These are phyloP conservation scores for Orthosia gothica DNA, from an alignment of 2,888 invertebrate genomes.

Conservation along the genomic window DNA sequence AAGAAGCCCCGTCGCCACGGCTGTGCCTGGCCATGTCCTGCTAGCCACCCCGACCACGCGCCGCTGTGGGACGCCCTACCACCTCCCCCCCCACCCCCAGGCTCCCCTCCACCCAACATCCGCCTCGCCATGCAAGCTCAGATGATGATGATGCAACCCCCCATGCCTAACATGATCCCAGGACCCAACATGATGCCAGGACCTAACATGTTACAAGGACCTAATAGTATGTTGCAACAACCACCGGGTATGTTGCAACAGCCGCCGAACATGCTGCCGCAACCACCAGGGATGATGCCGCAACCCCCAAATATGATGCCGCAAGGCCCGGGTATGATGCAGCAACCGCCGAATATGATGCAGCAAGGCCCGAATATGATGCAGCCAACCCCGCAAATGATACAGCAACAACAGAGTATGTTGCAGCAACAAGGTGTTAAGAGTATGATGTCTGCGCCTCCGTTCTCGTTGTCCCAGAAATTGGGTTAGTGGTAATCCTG, in stretches of 20 bases:
- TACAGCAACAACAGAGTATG: conserved; percentile 14
- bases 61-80: conserved; percentile 90
- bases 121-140: conserved; percentile 31
- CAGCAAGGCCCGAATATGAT: conserved; percentile 49
- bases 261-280: conserved; percentile 49
- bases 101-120: conserved; percentile 78
- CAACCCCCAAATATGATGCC: conserved; percentile 29
- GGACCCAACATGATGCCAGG: conserved; percentile 47
- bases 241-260: conserved; percentile 35
- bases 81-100: conserved; percentile 88
- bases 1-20: conserved; percentile 79
- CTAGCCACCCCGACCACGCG: conserved; percentile 86
- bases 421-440: conserved; percentile 48
- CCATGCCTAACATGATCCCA: conserved; percentile 38
- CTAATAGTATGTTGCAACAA: conserved; percentile 36
- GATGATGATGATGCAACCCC: conserved; percentile 45
- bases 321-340: conserved; percentile 49
- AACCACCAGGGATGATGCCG: conserved; percentile 50
- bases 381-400: conserved; percentile 46
- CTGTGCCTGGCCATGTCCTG: conserved; percentile 89
- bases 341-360: conserved; percentile 28
- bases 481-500: conserved; percentile 40
- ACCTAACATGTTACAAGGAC: conserved; percentile 43
- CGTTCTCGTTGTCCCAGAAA: conserved; percentile 65
- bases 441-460: conserved; percentile 54